Evolutionary conservation across 2,888 invertebrate genomes (phyloP), one percentile per base, ranked within the genome.

Genomic region (Lagria hirta): DNA sequence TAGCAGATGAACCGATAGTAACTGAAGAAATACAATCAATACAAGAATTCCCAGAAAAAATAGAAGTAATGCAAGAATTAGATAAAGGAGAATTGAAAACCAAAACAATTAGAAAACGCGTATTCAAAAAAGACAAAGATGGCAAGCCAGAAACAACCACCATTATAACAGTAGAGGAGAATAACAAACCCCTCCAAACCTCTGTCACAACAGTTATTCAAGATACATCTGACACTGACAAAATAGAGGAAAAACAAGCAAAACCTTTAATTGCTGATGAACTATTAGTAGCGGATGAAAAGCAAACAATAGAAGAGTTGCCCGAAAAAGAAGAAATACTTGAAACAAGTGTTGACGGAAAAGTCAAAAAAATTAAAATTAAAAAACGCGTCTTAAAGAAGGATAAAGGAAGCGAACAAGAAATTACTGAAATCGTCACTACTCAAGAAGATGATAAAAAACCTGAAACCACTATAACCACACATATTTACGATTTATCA

Each of bases 401-500:
- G 55, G 61, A 57, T 10, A 62, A 58, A 8, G 66, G 58, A 3
- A 61, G 53, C 10, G 44, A 66, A 58, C 37, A 65, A 53, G 62
- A 71, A 62, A 33, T 35, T 6, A 49, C 49, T 23, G 37, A 49
- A 42, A 45, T 49, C 34, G 37, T 49, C 10, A 45, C 49, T 5
- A 29, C 45, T 6, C 24, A 47, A 28, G 30, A 38, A 38, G 37
- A 43, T 13, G 24, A 22, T 20, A 33, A 38, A 12, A 18, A 69
- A 48, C 74, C 66, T 5, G 58, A 70, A 35, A 66, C 70, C 3
- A 61, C 69, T 4, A 68, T 76, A 10, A 62, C 65, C 17, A 18
- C 20, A 6, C n/a, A 6, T 6, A 18, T 18, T 18, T 18, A 18
- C n/a, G 20, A 18, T 18, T 6, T 6, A 6, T 18, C 20, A 4